Evolutionary conservation across 1,140 invertebrate genomes (phyloP), one percentile per base, ranked within the genome.

Genomic region (Nephotettix cincticeps): DNA sequence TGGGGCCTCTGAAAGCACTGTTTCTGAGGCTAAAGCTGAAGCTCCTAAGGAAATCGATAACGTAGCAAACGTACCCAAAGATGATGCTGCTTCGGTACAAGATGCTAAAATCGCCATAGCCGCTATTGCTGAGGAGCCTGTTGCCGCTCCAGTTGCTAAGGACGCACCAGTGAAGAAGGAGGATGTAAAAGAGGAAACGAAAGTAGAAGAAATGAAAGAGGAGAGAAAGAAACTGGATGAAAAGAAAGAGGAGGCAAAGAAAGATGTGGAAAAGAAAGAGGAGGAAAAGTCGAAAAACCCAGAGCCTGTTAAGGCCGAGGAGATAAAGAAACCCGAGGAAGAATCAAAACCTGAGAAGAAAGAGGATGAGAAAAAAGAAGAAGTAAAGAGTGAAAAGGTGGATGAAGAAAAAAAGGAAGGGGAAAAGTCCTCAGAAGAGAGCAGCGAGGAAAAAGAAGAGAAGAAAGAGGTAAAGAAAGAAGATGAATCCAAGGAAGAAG

Each of bases 281-380:
- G 73, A 73, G 47, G 74, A 75, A 21, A 66, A 74, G 56, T 45
- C 68, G n/a, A 45, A 29, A 3, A 74, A 75, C 27, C 47, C 68
- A 25, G 70, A 69, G 11, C 75, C 23, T 14, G 69, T 28, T 4
- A 70, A 30, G 21, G 54, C 64, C 13, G 27, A 51, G 36, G 58
- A 72, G 61, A 51, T 36, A 30, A 45, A 32, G 51, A 54, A 27
- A 0, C 28, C 19, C 23, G 14, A 58, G 54, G 27, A 25, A 51
- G 54, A 19, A n/a, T n/a, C n/a, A n/a, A n/a, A n/a, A n/a, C n/a
- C n/a, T n/a, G n/a, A n/a, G n/a, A 61, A 51, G 58, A 36, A 36
- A 14, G 43, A 70, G 27, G 69, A 64, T 25, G 68, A 70, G 27
- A 71, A 65, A 28, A 43, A 36, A 14, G 69, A 71, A 47, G 64